These are phyloP conservation scores for Yponomeuta sedellus DNA, from an alignment of 2,888 invertebrate genomes.

Conservation along the genomic window DNA sequence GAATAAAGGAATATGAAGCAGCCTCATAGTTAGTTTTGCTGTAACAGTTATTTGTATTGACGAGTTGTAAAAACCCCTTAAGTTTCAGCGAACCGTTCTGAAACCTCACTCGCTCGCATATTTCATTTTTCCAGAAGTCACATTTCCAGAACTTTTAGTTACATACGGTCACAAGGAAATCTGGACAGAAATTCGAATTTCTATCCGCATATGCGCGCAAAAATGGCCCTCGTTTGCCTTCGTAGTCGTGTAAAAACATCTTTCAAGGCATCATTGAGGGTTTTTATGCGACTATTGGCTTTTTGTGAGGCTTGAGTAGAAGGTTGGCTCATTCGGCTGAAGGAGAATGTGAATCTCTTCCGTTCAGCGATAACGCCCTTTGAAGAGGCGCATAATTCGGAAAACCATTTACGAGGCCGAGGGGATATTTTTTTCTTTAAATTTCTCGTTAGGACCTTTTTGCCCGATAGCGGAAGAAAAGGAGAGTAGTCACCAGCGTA, in stretches of 20 bases:
- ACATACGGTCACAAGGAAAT: too few relatives aligned
- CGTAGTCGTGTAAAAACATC: not conserved
- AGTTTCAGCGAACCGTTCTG: too few relatives aligned
- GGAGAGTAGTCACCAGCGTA: too few relatives aligned
- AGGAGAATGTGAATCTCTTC: slow-evolving; percentile 5
- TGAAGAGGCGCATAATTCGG: slow-evolving; percentile 3
- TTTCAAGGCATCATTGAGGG: not conserved
- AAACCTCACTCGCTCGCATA: too few relatives aligned
- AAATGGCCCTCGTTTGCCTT: not conserved
- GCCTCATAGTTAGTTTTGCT: too few relatives aligned
- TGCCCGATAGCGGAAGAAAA: too few relatives aligned
- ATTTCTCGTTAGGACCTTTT: not conserved
- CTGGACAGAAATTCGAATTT: too few relatives aligned
- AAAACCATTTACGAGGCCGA: slow-evolving; percentile 3
- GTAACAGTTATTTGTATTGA: too few relatives aligned
- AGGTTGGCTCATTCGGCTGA: not conserved
- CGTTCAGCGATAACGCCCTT: slow-evolving; percentile 4
- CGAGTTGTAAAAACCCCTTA: too few relatives aligned
- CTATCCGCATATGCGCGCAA: not conserved
- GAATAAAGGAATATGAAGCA: too few relatives aligned
- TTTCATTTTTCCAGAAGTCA: too few relatives aligned
- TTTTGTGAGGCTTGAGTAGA: slow-evolving; percentile 3
- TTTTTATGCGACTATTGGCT: slow-evolving; percentile 7
- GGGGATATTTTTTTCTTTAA: not conserved
- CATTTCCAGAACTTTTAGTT: too few relatives aligned